Evolutionary conservation across 1,140 invertebrate genomes (phyloP).

Genomic region (Euura lappo): DNA sequence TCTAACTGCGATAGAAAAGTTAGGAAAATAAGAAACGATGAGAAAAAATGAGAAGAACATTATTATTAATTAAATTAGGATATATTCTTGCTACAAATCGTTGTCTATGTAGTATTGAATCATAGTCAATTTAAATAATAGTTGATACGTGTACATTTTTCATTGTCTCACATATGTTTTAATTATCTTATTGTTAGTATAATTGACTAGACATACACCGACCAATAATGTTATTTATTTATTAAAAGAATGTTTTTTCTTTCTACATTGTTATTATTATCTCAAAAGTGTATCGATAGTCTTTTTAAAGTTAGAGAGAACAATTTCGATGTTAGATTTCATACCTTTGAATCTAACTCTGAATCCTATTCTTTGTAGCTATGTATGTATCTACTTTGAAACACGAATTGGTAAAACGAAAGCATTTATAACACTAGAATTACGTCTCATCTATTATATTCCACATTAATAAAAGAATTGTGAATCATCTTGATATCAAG

Average conservation of each 20-base stretch:
- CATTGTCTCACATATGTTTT: not conserved
- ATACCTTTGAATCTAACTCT: not conserved
- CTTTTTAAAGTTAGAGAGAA: not conserved
- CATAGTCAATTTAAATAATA: not conserved
- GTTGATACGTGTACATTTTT: not conserved
- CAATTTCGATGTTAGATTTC: constrained; percentile 7
- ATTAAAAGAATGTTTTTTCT: no score
- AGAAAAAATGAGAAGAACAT: no score
- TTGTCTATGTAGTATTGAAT: not conserved
- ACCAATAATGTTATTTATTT: not conserved
- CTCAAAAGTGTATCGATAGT: not conserved
- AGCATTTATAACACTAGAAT: no score
- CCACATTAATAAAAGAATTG: not conserved
- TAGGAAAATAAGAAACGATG: no score
- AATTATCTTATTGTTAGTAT: not conserved
- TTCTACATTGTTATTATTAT: not conserved
- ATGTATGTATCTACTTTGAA: not conserved
- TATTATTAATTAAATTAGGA: no score
- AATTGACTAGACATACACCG: not conserved
- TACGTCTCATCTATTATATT: not conserved
- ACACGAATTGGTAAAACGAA: not conserved
- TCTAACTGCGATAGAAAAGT: no score
- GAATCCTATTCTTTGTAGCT: not conserved
- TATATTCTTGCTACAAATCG: not conserved
- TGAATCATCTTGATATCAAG: not conserved